These are phyloP conservation scores for Cydia splendana DNA, from an alignment of 1,140 invertebrate genomes.

Conservation along the genomic window DNA sequence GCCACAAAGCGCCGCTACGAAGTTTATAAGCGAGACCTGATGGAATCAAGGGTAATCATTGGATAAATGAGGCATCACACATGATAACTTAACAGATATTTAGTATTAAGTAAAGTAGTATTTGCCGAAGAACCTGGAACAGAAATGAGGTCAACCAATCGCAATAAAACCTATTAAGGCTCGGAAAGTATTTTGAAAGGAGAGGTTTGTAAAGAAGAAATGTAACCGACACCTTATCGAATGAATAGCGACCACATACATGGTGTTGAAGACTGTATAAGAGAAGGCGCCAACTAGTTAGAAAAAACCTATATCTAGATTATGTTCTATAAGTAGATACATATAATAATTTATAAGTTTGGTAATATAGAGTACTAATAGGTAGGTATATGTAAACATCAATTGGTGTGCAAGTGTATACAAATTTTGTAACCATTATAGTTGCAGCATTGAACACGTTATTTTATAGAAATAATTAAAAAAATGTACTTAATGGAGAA, in stretches of 20 bases:
- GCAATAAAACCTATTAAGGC: background rate
- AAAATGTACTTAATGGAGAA: constrained; percentile 41
- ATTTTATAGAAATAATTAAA: constrained; percentile 51
- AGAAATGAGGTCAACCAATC: constrained; percentile 31
- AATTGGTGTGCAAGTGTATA: constrained; percentile 24
- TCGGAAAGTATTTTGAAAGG: background rate
- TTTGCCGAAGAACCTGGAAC: constrained; percentile 24
- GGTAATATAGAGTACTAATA: background rate
- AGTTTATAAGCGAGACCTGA: constrained; percentile 98
- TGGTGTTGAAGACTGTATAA: constrained; percentile 7
- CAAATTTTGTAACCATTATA: background rate
- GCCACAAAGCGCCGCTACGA: constrained; percentile 95
- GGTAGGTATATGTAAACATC: constrained; percentile 1
- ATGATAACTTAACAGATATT: constrained; percentile 29
- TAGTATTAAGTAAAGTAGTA: constrained; percentile 3
- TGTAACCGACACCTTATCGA: constrained; percentile 11
- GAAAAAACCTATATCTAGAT: background rate
- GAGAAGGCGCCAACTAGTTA: background rate
- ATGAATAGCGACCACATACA: background rate
- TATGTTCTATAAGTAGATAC: background rate
- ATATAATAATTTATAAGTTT: constrained; percentile 1
- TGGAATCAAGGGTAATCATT: constrained; percentile 69
- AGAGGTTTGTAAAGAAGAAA: constrained; percentile 8
- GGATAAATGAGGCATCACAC: constrained; percentile 41
- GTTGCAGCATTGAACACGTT: constrained; percentile 18